Evolutionary conservation across 2,797 vertebrate genomes (phyloP).

Genomic region (Acanthurus tractus): DNA sequence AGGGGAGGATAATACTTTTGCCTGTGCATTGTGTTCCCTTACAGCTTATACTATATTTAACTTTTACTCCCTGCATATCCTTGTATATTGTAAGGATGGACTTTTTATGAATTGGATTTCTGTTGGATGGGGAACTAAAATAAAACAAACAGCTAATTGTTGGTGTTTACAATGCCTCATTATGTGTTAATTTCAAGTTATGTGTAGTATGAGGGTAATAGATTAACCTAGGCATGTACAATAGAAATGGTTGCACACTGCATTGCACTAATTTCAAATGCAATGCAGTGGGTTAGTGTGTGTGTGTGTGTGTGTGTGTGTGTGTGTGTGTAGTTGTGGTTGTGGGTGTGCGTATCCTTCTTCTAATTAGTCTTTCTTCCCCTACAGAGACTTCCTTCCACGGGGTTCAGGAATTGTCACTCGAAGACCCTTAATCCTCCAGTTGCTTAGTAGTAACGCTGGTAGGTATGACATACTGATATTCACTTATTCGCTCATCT

Average conservation of each 20-base stretch:
- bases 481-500: background rate
- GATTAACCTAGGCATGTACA: no score
- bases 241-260: conserved; percentile 7
- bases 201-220: no score
- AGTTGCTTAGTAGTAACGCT: conserved; percentile 75
- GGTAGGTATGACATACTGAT: conserved; percentile 54
- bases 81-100: no score
- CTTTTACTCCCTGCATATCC: background rate
- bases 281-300: conserved; percentile 6
- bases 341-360: background rate
- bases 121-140: no score
- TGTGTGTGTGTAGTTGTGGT: conserved; percentile 19
- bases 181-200: no score
- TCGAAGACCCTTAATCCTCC: conserved; percentile 85
- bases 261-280: conserved; percentile 9
- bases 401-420: conserved; percentile 86
- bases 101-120: no score
- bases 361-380: conserved; percentile 28
- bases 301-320: conserved; percentile 17
- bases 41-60: background rate
- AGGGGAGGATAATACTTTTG: conserved; percentile 29
- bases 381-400: conserved; percentile 85
- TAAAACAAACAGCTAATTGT: no score
- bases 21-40: conserved; percentile 15
- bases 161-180: no score